Evolutionary conservation across 2,113 vertebrate species (phyloP), one percentile per base, ranked within the genome.

Genomic region (Physeter macrocephalus): DNA sequence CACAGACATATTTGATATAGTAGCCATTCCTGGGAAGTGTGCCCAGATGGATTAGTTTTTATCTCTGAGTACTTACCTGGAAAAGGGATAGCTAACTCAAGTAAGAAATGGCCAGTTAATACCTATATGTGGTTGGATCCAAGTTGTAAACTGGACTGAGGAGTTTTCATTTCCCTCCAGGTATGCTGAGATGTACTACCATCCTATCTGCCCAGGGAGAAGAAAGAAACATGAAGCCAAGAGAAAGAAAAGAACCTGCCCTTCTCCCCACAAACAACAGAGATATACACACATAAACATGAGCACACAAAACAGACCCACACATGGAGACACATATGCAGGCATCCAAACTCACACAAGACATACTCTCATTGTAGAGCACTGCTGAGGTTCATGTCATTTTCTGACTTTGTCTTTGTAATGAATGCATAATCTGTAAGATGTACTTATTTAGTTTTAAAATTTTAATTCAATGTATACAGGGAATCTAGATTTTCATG

Each of bases 361-460:
- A 27, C 29, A 21, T 29, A 62, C 15, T 67, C 43, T 15, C 20
- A 31, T 1, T 11, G 5, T 25, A 21, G 20, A 85, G 34, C 25
- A 14, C 20, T 72, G 15, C 7, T 59, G 61, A 89, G 34, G 57
- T 54, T 61, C 49, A 23, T 54, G 23, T 62, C 39, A 34, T 36
- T 92, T 81, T 96, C 92, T 91, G 18, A 86, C 46, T 74, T 54
- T 6, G 8, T 62, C 52, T 85, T 78, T 95, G 52, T 75, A 83
- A 75, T 75, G 25, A 93, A 59, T 88, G 46, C 27, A 64, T 80
- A 83, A 94, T 82, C 34, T 91, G 11, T 66, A 85, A 89, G 84
- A 75, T 71, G 41, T 34, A 69, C 72, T 91, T 86, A 90, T 91
- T 96, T 96, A 36, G 34, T 90, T 97, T 94, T 43, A 17, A 88